Evolutionary conservation across 2,888 invertebrate species (phyloP), one percentile per base, ranked within the genome.

Genomic region (Nymphalis urticae): DNA sequence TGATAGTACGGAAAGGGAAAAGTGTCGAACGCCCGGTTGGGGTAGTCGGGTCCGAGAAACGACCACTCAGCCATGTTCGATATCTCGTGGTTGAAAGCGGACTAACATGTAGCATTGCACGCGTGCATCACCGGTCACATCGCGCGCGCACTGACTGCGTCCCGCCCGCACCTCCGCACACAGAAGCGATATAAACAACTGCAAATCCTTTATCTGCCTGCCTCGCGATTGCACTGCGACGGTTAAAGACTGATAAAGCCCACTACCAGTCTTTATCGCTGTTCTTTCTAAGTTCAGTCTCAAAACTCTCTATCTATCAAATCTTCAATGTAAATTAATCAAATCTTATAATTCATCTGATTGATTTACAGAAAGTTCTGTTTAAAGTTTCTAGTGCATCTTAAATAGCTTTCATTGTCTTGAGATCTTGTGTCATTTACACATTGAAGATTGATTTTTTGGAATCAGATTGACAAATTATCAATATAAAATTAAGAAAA

Each of bases 171-270:
- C 77, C 81, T 76, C 82, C 79, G 27, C 66, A n/a, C 66, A 79
- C 58, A 36, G 58, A 36, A 58, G 74, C 79, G 54, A 64, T 68
- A 80, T 86, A 88, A 89, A 88, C 72, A 87, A 86, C 83, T 87
- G 87, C 89, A 85, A 88, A 86, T 87, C 85, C 86, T 87, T 87
- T 89, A 89, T 87, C 87, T 86, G 50, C 67, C 17, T 56, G 50
- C 64, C 66, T 36, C 10, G 50, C 32, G 68, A 65, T 72, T 68
- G 70, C 70, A 70, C 47, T 48, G 61, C 64, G 53, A 42, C 59
- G 58, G 62, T 62, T 56, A 65, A 17, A 36, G 56, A 48, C 65
- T 69, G 65, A 69, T 65, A 69, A 64, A 64, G 48, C 56, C 42
- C 9, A 56, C 42, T 62, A 61, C 64, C 24, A 36, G 24, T 64